Percentiles rank a stretch among this genome's conserved stretches.
Evolutionary conservation across 2,888 invertebrate species (phyloP).

Genomic region (Hirtodrosophila histrioides): DNA sequence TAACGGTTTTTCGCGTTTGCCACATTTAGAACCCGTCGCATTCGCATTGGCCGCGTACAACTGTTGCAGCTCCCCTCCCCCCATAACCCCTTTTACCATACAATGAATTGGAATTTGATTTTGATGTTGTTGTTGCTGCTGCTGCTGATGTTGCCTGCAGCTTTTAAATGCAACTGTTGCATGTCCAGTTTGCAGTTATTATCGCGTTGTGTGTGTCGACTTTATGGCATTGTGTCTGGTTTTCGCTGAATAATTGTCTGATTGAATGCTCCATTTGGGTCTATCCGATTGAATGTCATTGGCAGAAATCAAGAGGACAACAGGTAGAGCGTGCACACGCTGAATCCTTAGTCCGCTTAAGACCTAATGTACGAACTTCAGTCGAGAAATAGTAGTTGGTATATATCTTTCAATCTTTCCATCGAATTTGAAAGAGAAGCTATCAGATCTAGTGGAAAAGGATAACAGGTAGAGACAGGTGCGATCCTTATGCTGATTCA

Average conservation of each 20-base stretch:
- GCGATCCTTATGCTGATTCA: no score
- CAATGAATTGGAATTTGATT: constrained; percentile 66
- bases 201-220: constrained; percentile 8
- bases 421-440: no score
- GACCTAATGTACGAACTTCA: no score
- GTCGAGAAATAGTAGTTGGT: no score
- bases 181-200: constrained; percentile 35
- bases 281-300: no score
- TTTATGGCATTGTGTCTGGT: constrained; percentile 11
- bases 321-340: no score
- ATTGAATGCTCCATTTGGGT: background rate
- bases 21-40: constrained; percentile 64
- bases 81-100: constrained; percentile 42
- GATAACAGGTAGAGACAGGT: no score
- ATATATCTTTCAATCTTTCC: no score
- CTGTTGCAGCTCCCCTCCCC: constrained; percentile 26
- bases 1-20: constrained; percentile 76
- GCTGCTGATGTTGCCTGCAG: constrained; percentile 22
- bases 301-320: no score
- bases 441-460: no score
- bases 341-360: no score
- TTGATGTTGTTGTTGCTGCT: constrained; percentile 37
- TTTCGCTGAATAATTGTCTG: constrained; percentile 6
- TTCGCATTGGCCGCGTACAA: background rate
- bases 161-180: constrained; percentile 57